Evolutionary conservation across 2,888 invertebrate species (phyloP).

Genomic region (Xiphydria camelus): DNA sequence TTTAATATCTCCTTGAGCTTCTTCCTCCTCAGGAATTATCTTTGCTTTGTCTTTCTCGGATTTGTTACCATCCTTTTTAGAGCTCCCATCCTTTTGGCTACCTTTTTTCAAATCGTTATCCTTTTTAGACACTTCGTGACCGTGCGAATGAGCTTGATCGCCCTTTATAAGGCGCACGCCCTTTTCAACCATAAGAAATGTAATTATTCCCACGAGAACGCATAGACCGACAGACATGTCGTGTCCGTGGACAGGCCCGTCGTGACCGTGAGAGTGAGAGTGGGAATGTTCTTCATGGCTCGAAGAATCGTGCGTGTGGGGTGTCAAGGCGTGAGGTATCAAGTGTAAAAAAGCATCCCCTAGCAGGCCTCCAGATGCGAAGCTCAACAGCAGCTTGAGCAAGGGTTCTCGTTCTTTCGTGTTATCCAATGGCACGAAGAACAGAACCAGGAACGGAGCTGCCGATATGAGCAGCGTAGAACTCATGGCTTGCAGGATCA

Average conservation of each 20-base stretch:
- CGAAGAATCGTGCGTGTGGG: conserved; percentile 57
- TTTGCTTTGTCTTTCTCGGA: conserved; percentile 8
- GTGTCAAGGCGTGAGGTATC: conserved; percentile 90
- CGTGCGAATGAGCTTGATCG: conserved; percentile 76
- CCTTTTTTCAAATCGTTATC: conserved; percentile 22
- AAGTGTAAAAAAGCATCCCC: conserved; percentile 99
- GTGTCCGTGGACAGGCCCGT: conserved; percentile 62
- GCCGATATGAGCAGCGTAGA: conserved; percentile 94
- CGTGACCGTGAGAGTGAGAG: conserved; percentile 55
- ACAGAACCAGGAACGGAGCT: conserved; percentile 90
- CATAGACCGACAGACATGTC: conserved; percentile 93
- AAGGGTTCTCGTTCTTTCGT: conserved; percentile 81
- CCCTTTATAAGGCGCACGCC: conserved; percentile 84
- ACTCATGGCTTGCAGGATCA: conserved; percentile 72
- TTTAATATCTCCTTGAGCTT: conserved; percentile 64
- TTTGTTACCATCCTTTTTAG: conserved; percentile 18
- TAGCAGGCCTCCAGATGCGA: conserved; percentile 92
- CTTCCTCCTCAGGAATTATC: conserved; percentile 46
- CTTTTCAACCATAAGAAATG: conserved; percentile 93
- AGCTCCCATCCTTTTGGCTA: conserved; percentile 12
- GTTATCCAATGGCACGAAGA: conserved; percentile 90
- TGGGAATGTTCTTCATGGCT: conserved; percentile 44
- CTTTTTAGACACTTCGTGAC: conserved; percentile 33
- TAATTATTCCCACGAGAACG: conserved; percentile 90
- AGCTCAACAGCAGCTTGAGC: conserved; percentile 87